phyloP scores from a whole-genome alignment of 2,113 vertebrate genomes.

The Riparia riparia region DNA sequence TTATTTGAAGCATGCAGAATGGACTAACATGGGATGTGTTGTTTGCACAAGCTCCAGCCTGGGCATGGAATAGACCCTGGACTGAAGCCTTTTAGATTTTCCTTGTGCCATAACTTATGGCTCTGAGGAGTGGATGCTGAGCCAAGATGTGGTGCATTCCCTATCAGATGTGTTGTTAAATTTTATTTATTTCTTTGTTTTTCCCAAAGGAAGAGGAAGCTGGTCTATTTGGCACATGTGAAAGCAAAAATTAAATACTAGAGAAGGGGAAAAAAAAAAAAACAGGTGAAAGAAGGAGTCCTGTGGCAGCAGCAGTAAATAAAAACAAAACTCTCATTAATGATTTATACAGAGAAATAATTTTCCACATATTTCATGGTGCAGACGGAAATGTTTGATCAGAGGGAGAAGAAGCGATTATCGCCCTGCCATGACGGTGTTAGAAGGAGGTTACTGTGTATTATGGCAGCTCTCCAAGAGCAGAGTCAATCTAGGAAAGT shows the following conservation, averaged over 20 bases:
- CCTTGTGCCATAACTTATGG: not conserved
- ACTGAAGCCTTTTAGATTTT: not conserved
- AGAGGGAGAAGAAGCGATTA: conserved; percentile 9
- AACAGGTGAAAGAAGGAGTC: not conserved
- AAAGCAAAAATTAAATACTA: not conserved
- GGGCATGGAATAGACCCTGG: not conserved
- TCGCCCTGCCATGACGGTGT: not conserved
- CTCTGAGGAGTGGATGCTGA: not conserved
- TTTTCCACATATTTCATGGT: not conserved
- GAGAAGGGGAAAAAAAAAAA: fast-evolving
- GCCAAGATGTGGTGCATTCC: not conserved
- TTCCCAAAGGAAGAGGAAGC: not conserved
- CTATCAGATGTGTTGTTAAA: not conserved
- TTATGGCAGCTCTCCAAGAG: conserved; percentile 45
- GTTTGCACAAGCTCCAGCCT: not conserved
- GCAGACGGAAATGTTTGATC: conserved; percentile 27
- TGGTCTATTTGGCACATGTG: not conserved
- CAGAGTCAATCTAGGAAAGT: conserved; percentile 43
- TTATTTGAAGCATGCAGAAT: not conserved
- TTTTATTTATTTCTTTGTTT: conserved; percentile 10
- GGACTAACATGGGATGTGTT: not conserved
- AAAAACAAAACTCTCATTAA: conserved; percentile 17
- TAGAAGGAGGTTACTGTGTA: conserved; percentile 32
- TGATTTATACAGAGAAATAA: conserved; percentile 20
- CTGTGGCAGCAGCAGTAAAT: not conserved